phyloP scores from a whole-genome alignment of 2,113 vertebrate genomes.

The Oncorhynchus masou region DNA sequence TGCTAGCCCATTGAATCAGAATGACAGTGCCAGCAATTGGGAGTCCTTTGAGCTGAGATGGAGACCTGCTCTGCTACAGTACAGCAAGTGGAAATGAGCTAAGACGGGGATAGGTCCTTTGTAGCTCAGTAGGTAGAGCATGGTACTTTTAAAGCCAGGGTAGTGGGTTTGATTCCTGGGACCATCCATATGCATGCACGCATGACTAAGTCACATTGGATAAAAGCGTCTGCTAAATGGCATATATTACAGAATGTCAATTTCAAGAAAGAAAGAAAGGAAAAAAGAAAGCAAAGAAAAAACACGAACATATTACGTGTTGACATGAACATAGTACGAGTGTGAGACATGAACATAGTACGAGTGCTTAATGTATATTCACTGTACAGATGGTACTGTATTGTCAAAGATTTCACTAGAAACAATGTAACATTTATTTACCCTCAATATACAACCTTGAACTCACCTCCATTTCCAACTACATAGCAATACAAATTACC shows the following conservation, averaged over 20 bases:
- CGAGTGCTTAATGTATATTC: no score
- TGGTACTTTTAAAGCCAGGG: no score
- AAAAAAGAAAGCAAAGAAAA: not conserved
- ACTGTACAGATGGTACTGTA: no score
- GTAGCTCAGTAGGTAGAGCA: no score
- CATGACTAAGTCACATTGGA: no score
- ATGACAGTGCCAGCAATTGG: slow-evolving; percentile 3
- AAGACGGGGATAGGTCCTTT: not conserved
- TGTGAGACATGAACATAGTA: not conserved
- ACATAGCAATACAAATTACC: not conserved
- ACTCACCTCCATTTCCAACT: not conserved
- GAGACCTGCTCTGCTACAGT: slow-evolving; percentile 7
- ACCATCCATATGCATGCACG: no score
- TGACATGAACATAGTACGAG: no score
- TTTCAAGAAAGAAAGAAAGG: not conserved
- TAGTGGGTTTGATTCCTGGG: no score
- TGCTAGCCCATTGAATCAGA: slow-evolving; percentile 1
- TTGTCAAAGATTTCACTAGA: no score
- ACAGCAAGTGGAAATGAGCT: not conserved
- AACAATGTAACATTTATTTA: not conserved
- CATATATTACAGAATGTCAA: no score
- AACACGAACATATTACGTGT: not conserved
- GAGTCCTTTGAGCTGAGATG: not conserved
- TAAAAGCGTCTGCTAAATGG: no score
- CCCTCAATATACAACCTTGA: not conserved